Base-by-base conservation (phyloP, 2,888 invertebrate species). In the Brachyopa scutellaris region DNA sequence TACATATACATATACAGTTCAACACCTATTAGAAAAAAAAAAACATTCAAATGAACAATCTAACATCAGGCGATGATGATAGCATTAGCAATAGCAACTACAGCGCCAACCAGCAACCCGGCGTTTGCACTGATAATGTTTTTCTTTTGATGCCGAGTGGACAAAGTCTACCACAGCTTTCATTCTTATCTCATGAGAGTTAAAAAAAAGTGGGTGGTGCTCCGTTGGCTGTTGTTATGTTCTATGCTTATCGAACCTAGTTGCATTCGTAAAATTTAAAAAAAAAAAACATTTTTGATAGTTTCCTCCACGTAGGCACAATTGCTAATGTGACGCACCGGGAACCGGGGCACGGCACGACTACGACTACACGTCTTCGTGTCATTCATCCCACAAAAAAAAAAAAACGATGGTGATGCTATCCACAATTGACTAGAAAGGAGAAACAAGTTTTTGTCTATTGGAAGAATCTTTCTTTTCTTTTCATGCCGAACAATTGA, bases 221-320 rank as follows among this genome's bases (percentile, higher is more conserved):
- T 19, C 31, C 9, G 1, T 51, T 42, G 53, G 38, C 21, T 33
- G 33, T 51, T 38, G 19, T 40, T 33, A 3, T 15, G 8, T 9
- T 15, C 29, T 55, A n/a, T n/a, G n/a, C 72, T 62, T 72, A 53
- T 53, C 61, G 61, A 36, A 17, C 8, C 15, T 19, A 8, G 7
- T 21, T 13, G 38, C 31, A 29, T n/a, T n/a, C n/a, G n/a, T n/a
- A n/a, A n/a, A n/a, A n/a, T n/a, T n/a, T n/a, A n/a, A 23, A 26
- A 13, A 61, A 45, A 45, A 9, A 5, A 36, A 36, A 4, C 4
- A n/a, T n/a, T n/a, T n/a, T n/a, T 74, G 9, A 17, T 61, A 11
- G 45, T 15, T 61, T 29, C 38, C 69, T 80, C 80, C 76, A 80
- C 80, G 80, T 80, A 80, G 47, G 76, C 80, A 80, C 45, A 57